Conservation (phyloP, 2,113 vertebrate species). For the Macroglossus sobrinus region DNA sequence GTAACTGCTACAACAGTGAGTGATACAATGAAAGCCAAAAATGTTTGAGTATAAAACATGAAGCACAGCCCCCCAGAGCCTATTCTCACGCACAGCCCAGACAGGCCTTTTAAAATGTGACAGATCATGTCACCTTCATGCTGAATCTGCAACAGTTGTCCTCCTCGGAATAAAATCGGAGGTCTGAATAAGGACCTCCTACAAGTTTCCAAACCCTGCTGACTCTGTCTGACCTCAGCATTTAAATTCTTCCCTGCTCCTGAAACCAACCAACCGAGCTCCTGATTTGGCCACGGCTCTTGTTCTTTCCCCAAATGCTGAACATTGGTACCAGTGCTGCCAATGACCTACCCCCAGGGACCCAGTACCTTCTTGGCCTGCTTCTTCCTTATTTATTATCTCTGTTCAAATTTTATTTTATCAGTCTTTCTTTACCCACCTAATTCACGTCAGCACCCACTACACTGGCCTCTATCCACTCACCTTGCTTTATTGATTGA, state of each 20-base stretch:
- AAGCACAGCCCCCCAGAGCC: background rate
- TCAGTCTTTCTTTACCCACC: background rate
- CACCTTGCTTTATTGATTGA: background rate
- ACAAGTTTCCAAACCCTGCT: background rate
- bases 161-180: background rate
- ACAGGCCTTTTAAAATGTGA: background rate
- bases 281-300: background rate
- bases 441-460: background rate
- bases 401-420: background rate
- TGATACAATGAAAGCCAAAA: background rate
- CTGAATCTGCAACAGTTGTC: background rate
- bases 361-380: background rate
- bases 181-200: background rate
- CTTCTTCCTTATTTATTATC: background rate
- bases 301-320: background rate
- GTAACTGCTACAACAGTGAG: background rate
- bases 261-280: background rate
- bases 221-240: background rate
- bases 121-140: background rate
- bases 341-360: fast-evolving
- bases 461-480: background rate
- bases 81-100: background rate
- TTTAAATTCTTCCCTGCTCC: background rate
- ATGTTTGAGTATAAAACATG: background rate
- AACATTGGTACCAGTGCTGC: background rate